Evolutionary conservation across 2,113 vertebrate species (phyloP).

Genomic region (Patagioenas fasciata): DNA sequence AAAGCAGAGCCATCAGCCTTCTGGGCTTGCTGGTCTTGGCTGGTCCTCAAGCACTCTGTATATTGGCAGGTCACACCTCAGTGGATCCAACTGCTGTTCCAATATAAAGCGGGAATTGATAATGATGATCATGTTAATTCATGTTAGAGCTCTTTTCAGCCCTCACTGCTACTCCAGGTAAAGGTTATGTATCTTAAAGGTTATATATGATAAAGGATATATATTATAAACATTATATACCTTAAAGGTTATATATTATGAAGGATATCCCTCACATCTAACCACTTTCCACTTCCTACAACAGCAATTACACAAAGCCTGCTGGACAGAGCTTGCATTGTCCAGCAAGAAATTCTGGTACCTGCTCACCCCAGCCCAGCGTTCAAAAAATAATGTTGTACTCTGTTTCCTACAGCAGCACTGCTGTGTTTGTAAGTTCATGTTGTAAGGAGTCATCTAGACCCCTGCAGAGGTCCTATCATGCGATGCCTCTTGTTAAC

Average conservation of each 20-base stretch:
- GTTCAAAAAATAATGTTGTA: neutral
- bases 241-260: too few species aligned
- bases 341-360: neutral
- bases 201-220: too few species aligned
- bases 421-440: neutral
- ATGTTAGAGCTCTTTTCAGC: neutral
- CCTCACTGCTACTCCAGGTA: neutral
- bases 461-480: neutral
- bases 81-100: neutral
- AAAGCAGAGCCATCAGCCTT: neutral
- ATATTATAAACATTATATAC: too few species aligned
- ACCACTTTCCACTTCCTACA: neutral
- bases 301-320: neutral
- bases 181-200: neutral
- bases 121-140: accelerated
- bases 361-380: too few species aligned
- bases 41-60: neutral
- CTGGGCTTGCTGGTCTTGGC: neutral
- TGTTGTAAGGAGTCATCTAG: neutral
- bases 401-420: neutral
- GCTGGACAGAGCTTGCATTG: neutral
- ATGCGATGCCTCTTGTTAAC: neutral
- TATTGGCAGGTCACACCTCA: neutral
- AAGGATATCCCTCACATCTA: neutral
- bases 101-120: neutral